Evolutionary conservation across 2,113 vertebrate species (phyloP).

Genomic region (Pleuronectes platessa): DNA sequence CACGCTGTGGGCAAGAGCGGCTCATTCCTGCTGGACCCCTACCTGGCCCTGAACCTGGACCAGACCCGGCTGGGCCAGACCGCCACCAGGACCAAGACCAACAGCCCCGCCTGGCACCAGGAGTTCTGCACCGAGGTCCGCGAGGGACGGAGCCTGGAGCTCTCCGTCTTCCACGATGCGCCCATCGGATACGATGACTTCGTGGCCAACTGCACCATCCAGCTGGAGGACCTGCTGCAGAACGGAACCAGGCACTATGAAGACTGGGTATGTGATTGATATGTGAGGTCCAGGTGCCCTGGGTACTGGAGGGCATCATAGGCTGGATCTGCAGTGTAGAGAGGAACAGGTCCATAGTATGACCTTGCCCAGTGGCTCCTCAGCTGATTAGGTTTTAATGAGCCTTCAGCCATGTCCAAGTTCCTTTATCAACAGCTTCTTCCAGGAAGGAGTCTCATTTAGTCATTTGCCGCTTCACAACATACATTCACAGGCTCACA

Average conservation of each 20-base stretch:
- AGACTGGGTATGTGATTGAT: conserved; percentile 91
- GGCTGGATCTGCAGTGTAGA: background rate
- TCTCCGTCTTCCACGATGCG: conserved; percentile 98
- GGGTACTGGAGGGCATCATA: background rate
- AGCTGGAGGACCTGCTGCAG: conserved; percentile 99
- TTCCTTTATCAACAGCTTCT: background rate
- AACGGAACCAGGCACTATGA: conserved; percentile 98
- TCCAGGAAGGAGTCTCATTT: background rate
- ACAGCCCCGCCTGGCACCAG: conserved; percentile 97
- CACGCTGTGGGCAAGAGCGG: conserved; percentile 96
- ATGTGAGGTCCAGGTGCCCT: background rate
- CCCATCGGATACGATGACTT: conserved; percentile 99
- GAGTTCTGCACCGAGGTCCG: conserved; percentile 98
- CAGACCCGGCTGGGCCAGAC: conserved; percentile 98
- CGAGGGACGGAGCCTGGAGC: conserved; percentile 95
- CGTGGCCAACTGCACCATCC: conserved; percentile 99
- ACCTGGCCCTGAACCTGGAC: conserved; percentile 97
- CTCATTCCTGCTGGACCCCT: conserved; percentile 96
- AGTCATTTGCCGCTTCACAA: background rate
- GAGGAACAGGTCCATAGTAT: no score
- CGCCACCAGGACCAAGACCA: conserved; percentile 95
- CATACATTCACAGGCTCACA: background rate
- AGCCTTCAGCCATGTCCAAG: background rate
- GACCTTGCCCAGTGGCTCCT: background rate
- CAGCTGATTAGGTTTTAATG: background rate